Evolutionary conservation across 2,888 invertebrate species (phyloP).

Genomic region (Polyommatus iphigenia): DNA sequence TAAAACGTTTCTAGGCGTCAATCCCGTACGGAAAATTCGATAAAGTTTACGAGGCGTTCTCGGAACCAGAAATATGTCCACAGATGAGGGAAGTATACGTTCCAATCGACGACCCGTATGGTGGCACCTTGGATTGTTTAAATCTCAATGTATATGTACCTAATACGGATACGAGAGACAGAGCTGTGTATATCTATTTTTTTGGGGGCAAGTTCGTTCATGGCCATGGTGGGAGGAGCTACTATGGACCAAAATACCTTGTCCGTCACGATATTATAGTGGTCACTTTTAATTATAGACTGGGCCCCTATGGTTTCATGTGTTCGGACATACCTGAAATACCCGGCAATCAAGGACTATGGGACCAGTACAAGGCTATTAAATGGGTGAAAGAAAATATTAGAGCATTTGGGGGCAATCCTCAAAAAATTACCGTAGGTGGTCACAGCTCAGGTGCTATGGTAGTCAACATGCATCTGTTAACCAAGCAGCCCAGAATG

Average conservation of each 20-base stretch:
- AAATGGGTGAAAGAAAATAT: conserved; percentile 49
- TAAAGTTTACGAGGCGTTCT: neutral
- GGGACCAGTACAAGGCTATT: conserved; percentile 48
- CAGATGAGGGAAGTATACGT: neutral
- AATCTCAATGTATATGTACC: conserved; percentile 28
- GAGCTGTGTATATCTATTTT: conserved; percentile 22
- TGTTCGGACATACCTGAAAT: conserved; percentile 53
- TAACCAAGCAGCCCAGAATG: neutral
- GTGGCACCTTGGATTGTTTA: conserved; percentile 17
- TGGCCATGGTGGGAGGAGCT: neutral
- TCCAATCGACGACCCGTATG: neutral
- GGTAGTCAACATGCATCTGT: conserved; percentile 18
- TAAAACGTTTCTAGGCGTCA: neutral
- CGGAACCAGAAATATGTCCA: conserved; percentile 2
- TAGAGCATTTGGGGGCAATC: conserved; percentile 46
- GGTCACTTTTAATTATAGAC: conserved; percentile 60
- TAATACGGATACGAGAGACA: neutral
- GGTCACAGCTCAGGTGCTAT: conserved; percentile 30
- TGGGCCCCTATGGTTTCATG: conserved; percentile 48
- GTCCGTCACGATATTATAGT: conserved; percentile 42
- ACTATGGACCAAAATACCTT: conserved; percentile 21
- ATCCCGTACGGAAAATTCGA: neutral
- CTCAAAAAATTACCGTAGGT: conserved; percentile 35
- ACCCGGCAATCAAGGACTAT: conserved; percentile 48
- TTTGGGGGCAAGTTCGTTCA: conserved; percentile 2